Evolutionary conservation across 2,797 vertebrate species (phyloP).

Genomic region (Poeciliopsis gracilis): DNA sequence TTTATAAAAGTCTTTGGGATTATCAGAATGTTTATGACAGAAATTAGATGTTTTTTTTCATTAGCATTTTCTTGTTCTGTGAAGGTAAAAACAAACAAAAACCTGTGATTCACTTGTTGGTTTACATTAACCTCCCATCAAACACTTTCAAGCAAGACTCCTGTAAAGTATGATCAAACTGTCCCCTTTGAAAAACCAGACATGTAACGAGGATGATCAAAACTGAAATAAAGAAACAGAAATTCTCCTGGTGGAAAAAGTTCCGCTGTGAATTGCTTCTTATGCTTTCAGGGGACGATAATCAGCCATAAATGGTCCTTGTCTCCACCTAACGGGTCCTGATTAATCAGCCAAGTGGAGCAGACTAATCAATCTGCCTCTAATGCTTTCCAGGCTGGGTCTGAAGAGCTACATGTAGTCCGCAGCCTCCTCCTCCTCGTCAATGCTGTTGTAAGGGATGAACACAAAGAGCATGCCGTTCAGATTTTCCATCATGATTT

Average conservation of each 20-base stretch:
- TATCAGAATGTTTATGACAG: too few relatives aligned
- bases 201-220: slow-evolving; percentile 32
- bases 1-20: too few relatives aligned
- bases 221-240: slow-evolving; percentile 34
- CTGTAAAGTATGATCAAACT: background rate
- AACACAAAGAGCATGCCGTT: slow-evolving; percentile 17
- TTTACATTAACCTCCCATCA: background rate
- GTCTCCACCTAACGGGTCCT: slow-evolving; percentile 63
- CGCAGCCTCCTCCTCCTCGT: slow-evolving; percentile 34
- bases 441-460: slow-evolving; percentile 26
- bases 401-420: slow-evolving; percentile 47
- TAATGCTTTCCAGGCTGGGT: slow-evolving; percentile 55
- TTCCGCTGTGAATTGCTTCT: slow-evolving; percentile 53
- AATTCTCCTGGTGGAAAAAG: slow-evolving; percentile 41
- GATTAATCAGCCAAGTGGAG: slow-evolving; percentile 76
- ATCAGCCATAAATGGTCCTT: slow-evolving; percentile 76
- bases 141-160: slow-evolving; percentile 3
- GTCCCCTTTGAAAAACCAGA: slow-evolving; percentile 10
- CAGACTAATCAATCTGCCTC: slow-evolving; percentile 73
- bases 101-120: background rate
- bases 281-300: slow-evolving; percentile 60
- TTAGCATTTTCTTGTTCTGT: background rate
- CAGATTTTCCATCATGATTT: slow-evolving; percentile 1
- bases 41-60: background rate
- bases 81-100: background rate